Conservation (phyloP, 2,888 invertebrate species). For the Ichneumon xanthorius region DNA sequence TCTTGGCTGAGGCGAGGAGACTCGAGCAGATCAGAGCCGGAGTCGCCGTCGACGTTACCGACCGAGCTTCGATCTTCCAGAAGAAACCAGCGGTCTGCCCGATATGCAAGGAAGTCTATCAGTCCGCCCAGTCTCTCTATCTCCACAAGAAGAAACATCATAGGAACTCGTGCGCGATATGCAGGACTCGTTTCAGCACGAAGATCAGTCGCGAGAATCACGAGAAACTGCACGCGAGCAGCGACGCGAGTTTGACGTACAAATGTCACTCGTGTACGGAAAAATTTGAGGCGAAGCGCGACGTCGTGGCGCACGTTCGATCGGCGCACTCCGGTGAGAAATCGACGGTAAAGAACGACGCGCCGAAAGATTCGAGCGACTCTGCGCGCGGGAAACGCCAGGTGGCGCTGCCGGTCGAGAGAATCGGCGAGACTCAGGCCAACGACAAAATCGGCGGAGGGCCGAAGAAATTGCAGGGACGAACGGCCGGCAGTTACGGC, state of each 20-base stretch:
- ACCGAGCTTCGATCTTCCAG: slow-evolving; percentile 37
- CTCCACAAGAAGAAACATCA: slow-evolving; percentile 78
- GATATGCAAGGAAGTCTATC: slow-evolving; percentile 73
- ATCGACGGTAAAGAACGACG: slow-evolving; percentile 8
- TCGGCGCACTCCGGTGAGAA: slow-evolving; percentile 39
- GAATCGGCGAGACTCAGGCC: background rate
- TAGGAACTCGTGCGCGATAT: slow-evolving; percentile 79
- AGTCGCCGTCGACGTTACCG: slow-evolving; percentile 50
- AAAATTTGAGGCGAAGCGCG: slow-evolving; percentile 75
- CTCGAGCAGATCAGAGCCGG: slow-evolving; percentile 54
- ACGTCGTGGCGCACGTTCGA: slow-evolving; percentile 65
- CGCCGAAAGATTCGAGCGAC: slow-evolving; percentile 20
- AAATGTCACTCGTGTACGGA: slow-evolving; percentile 79
- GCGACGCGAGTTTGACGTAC: slow-evolving; percentile 75
- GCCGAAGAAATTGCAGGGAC: slow-evolving; percentile 16
- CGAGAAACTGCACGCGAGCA: slow-evolving; percentile 74
- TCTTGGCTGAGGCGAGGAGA: slow-evolving; percentile 45
- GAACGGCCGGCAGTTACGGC: slow-evolving; percentile 29
- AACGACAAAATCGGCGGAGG: slow-evolving; percentile 21
- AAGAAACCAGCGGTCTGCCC: slow-evolving; percentile 71
- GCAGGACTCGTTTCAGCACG: slow-evolving; percentile 73
- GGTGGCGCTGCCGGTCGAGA: slow-evolving; percentile 20
- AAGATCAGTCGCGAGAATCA: slow-evolving; percentile 74
- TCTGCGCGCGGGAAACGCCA: slow-evolving; percentile 1
- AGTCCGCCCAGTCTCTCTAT: slow-evolving; percentile 69